Percentiles rank a stretch among this genome's conserved stretches.
phyloP scores from a whole-genome alignment of 1,140 invertebrate species.

The Mizuhopecten yessoensis region DNA sequence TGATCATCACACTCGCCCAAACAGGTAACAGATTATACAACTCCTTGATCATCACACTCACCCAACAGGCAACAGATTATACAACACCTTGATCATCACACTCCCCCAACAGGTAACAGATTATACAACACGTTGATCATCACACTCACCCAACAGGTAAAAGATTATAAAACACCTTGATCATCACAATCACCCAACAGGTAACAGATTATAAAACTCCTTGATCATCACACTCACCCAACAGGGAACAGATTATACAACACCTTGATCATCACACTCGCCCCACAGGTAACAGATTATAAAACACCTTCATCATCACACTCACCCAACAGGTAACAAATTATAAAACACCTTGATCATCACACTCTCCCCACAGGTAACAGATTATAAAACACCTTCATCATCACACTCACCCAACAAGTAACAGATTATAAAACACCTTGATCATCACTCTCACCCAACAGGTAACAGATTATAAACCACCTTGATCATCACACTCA shows the following conservation, averaged over 20 bases:
- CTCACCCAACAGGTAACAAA: neutral
- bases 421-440: no score
- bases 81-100: neutral
- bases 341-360: neutral
- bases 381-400: no score
- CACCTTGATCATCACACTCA: no score
- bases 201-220: neutral
- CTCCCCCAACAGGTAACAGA: neutral
- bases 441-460: no score
- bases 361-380: neutral
- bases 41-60: neutral
- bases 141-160: constrained; percentile 60
- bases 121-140: constrained; percentile 74
- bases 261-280: no score
- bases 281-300: neutral
- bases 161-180: neutral
- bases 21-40: no score
- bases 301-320: neutral
- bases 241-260: neutral
- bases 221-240: neutral
- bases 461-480: no score
- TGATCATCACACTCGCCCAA: no score
- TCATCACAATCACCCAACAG: neutral
- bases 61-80: neutral
- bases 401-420: no score